phyloP scores from a whole-genome alignment of 2,888 invertebrate genomes.

The Keiferia lycopersicella region DNA sequence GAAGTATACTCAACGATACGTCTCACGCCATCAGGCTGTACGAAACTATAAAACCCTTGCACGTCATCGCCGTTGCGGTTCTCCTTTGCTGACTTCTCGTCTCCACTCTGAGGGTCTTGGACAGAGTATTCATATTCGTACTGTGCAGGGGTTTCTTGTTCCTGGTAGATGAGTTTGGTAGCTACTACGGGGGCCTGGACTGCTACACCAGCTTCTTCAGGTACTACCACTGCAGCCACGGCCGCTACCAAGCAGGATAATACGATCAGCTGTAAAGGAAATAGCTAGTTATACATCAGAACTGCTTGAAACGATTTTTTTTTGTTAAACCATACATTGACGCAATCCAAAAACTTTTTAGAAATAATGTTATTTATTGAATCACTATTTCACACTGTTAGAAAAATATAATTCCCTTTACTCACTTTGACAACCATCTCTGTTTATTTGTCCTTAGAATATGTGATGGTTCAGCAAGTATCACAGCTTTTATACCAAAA shows the following conservation, averaged over 20 bases:
- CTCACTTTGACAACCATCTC: conserved; percentile 74
- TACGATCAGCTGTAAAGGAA: conserved; percentile 46
- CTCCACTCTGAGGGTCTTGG: conserved; percentile 53
- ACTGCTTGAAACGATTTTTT: too few species aligned
- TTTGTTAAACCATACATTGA: too few species aligned
- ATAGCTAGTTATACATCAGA: not conserved
- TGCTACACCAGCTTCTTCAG: conserved; percentile 25
- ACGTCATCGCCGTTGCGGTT: conserved; percentile 50
- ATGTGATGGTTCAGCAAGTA: conserved; percentile 46
- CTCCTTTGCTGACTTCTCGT: conserved; percentile 55
- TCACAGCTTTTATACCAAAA: conserved; percentile 61
- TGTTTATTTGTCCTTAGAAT: conserved; percentile 53
- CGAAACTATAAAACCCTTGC: conserved; percentile 53
- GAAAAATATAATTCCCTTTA: conserved; percentile 31
- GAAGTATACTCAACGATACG: conserved; percentile 55
- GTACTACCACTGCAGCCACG: conserved; percentile 49
- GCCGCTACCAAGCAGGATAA: conserved; percentile 54
- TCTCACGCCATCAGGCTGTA: conserved; percentile 54
- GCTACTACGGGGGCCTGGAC: conserved; percentile 42
- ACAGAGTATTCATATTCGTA: conserved; percentile 54
- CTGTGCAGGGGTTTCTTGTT: conserved; percentile 43
- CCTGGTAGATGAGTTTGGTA: conserved; percentile 42
- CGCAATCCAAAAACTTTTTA: too few species aligned
- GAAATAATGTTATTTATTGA: too few species aligned
- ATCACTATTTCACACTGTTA: not conserved